phyloP scores from a whole-genome alignment of 1,140 invertebrate species.

The Gonatopus flavifemur region DNA sequence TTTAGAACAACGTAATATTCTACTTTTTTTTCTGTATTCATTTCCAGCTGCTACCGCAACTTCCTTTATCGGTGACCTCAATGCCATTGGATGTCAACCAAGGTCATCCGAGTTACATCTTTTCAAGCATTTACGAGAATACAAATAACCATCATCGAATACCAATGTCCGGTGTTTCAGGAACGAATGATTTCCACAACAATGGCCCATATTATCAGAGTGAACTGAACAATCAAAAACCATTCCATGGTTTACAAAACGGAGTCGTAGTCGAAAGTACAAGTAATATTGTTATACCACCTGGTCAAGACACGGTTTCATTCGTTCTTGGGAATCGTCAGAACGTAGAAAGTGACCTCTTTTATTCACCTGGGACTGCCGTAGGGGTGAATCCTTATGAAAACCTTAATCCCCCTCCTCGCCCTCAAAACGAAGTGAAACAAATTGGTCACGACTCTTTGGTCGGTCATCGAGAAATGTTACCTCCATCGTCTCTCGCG shows the following conservation, averaged over 20 bases:
- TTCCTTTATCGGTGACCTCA: slow-evolving; percentile 35
- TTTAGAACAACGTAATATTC: neutral
- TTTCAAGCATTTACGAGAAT: too few species aligned
- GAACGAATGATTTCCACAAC: too few species aligned
- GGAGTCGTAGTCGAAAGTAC: slow-evolving; percentile 54
- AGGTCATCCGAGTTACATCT: too few species aligned
- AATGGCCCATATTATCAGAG: slow-evolving; percentile 28
- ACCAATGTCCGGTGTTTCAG: too few species aligned
- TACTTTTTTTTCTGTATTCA: neutral
- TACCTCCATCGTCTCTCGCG: slow-evolving; percentile 30
- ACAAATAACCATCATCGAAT: too few species aligned
- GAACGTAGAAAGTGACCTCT: slow-evolving; percentile 58
- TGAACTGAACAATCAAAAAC: slow-evolving; percentile 21
- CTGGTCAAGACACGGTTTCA: slow-evolving; percentile 65
- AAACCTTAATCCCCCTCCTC: too few species aligned
- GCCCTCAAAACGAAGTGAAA: too few species aligned
- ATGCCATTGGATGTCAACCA: slow-evolving; percentile 36
- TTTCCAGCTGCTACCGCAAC: slow-evolving; percentile 4
- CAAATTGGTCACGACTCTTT: slow-evolving; percentile 1
- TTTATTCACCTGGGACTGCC: slow-evolving; percentile 52
- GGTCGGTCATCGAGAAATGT: slow-evolving; percentile 12
- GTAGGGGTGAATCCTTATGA: slow-evolving; percentile 56
- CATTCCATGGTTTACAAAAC: too few species aligned
- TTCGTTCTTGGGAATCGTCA: slow-evolving; percentile 67
- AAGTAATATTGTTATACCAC: slow-evolving; percentile 66